Conservation (phyloP, 2,888 invertebrate genomes). For the Macropis europaea region DNA sequence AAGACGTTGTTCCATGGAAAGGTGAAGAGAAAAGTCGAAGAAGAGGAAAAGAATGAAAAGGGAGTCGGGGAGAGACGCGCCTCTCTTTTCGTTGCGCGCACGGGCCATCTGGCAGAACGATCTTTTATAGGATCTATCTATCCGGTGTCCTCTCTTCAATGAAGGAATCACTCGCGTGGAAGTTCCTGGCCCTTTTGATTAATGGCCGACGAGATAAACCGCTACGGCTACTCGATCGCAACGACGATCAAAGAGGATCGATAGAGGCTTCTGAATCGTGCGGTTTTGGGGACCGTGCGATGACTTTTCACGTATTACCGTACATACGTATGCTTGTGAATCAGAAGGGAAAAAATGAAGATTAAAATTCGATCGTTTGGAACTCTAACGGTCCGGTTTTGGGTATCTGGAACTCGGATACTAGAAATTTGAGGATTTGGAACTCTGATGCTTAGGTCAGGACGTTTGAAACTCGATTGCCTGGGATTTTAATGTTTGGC, state of each 20-base stretch:
- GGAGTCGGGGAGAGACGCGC: slow-evolving; percentile 17
- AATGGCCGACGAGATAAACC: slow-evolving; percentile 57
- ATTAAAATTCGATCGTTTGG: too few relatives aligned
- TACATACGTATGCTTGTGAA: too few relatives aligned
- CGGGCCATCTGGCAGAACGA: slow-evolving; percentile 64
- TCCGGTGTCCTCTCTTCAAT: slow-evolving; percentile 44
- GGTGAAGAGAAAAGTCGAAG: slow-evolving; percentile 26
- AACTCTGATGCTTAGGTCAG: too few relatives aligned
- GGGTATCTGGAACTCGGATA: too few relatives aligned
- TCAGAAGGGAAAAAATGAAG: too few relatives aligned
- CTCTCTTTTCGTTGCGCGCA: slow-evolving; percentile 53
- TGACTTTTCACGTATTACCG: too few relatives aligned
- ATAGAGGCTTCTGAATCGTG: not conserved
- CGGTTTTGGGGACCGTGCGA: not conserved
- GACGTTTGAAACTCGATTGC: too few relatives aligned
- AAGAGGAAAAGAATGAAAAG: slow-evolving; percentile 14
- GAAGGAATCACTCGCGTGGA: slow-evolving; percentile 56
- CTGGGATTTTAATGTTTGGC: too few relatives aligned
- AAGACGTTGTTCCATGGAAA: slow-evolving; percentile 18
- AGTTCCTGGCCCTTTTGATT: slow-evolving; percentile 55
- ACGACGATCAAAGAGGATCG: slow-evolving; percentile 23
- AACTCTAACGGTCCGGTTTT: too few relatives aligned
- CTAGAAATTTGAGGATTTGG: too few relatives aligned
- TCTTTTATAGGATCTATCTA: slow-evolving; percentile 63
- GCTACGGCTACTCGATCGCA: slow-evolving; percentile 22